Evolutionary conservation across 2,888 invertebrate genomes (phyloP), one percentile per base, ranked within the genome.

Genomic region (Nymphalis urticae): DNA sequence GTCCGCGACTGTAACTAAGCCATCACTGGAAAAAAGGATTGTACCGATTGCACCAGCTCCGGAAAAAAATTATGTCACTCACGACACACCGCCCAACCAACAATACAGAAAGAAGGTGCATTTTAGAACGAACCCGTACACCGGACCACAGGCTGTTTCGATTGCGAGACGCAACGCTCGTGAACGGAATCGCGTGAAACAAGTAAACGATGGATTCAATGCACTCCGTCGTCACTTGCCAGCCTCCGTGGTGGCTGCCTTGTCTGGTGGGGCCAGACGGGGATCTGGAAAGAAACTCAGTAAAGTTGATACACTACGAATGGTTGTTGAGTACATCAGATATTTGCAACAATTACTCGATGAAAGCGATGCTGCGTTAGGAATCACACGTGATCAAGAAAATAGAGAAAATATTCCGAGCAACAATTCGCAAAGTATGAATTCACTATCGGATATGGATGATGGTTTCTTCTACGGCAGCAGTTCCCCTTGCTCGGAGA

Each of bases 121-220:
- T 83, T 95, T 95, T 80, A 94, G 93, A 75, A 94, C 94, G 1
- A 93, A 94, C 66, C 91, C 92, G 42, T 92, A 92, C 78, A 92
- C 95, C 0, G 94, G 94, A 75, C 95, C 96, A 76, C 97, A 96
- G 81, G 95, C 96, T 72, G 97, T 96, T 8, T 97, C 97, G 2
- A 98, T 98, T 54, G 97, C 97, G 0, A 93, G 98, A 67, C 94
- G 98, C 76, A 98, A 99, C 89, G 98, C 98, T 24, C 94, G 98
- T 17, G 98, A 98, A 90, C 94, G 98, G 74, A 98, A 98, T 85
- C 95, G 98, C 75, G 98, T 98, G 71, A 98, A 98, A 87, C 98
- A 98, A 94, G 97, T 97, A 82, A 98, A 98, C 91, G 97, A 97
- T 85, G 98, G 98, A 72, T 98, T 98, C 85, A 96, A 97, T 64